These are phyloP conservation scores for Carassius gibelio DNA, from an alignment of 2,113 vertebrate species.

Conservation along the genomic window DNA sequence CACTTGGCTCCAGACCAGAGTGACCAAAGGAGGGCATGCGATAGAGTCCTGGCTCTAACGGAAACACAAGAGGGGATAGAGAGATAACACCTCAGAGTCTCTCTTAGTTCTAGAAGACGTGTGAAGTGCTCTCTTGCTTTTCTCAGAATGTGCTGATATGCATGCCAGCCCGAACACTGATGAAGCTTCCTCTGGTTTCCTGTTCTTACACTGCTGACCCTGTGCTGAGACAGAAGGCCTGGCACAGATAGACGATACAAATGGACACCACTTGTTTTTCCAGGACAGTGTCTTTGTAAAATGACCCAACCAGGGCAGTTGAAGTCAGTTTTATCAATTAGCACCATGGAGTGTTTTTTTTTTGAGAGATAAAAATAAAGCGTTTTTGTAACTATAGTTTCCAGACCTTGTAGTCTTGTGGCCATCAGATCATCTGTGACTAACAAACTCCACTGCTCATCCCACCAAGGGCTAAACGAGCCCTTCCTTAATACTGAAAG, in stretches of 20 bases:
- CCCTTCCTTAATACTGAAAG: not conserved
- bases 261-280: not conserved
- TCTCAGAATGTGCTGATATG: slow-evolving; percentile 44
- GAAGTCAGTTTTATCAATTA: not conserved
- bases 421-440: not conserved
- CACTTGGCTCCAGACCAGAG: slow-evolving; percentile 41
- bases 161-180: slow-evolving; percentile 8
- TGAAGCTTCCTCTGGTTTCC: slow-evolving; percentile 57
- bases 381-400: not conserved
- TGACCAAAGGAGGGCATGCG: slow-evolving; percentile 44
- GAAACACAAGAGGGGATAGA: slow-evolving; percentile 46
- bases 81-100: slow-evolving; percentile 56
- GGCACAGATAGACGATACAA: not conserved
- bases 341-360: not conserved
- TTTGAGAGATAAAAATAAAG: not conserved
- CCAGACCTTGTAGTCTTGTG: not conserved
- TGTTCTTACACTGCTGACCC: slow-evolving; percentile 20
- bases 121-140: not conserved
- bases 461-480: not conserved
- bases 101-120: not conserved
- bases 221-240: not conserved
- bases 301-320: not conserved
- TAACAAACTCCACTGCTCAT: not conserved
- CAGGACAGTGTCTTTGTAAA: not conserved
- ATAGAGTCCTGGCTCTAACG: slow-evolving; percentile 58